A percentile compares a stretch with the other conserved stretches of the same genome.
Evolutionary conservation across 2,797 vertebrate genomes (phyloP).

Genomic region (Siniperca obscura): DNA sequence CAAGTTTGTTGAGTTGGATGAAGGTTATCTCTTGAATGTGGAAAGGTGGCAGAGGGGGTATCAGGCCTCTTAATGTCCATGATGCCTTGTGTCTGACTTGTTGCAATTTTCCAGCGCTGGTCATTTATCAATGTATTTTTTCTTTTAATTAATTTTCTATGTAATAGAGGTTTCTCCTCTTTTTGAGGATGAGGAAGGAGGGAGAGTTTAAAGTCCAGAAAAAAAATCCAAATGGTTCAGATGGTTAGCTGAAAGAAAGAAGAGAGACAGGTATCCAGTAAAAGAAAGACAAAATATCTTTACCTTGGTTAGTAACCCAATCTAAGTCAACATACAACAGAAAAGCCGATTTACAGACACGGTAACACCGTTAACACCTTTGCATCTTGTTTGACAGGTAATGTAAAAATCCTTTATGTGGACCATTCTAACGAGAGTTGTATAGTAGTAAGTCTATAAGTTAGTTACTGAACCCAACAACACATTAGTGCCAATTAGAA

Average conservation of each 20-base stretch:
- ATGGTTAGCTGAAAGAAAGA: constrained; percentile 92
- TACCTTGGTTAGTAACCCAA: constrained; percentile 74
- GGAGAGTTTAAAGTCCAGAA: constrained; percentile 84
- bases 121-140: constrained; percentile 49
- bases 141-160: constrained; percentile 51
- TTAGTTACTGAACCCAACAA: constrained; percentile 75
- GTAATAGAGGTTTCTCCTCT: constrained; percentile 64
- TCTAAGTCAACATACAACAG: constrained; percentile 54
- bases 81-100: constrained; percentile 72
- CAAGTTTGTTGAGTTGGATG: constrained; percentile 46
- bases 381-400: constrained; percentile 42
- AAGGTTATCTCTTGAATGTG: constrained; percentile 31
- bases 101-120: constrained; percentile 67
- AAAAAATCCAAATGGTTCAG: constrained; percentile 85
- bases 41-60: constrained; percentile 6
- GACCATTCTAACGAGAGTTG: constrained; percentile 45
- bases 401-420: constrained; percentile 39
- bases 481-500: constrained; percentile 73
- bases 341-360: constrained; percentile 49
- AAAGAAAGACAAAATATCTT: constrained; percentile 64
- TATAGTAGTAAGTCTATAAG: constrained; percentile 39
- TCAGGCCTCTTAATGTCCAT: constrained; percentile 70
- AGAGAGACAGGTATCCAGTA: constrained; percentile 80
- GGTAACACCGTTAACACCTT: constrained; percentile 44
- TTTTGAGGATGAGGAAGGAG: constrained; percentile 68